Evolutionary conservation across 2,888 invertebrate species (phyloP).

Genomic region (Orchestes rusci): DNA sequence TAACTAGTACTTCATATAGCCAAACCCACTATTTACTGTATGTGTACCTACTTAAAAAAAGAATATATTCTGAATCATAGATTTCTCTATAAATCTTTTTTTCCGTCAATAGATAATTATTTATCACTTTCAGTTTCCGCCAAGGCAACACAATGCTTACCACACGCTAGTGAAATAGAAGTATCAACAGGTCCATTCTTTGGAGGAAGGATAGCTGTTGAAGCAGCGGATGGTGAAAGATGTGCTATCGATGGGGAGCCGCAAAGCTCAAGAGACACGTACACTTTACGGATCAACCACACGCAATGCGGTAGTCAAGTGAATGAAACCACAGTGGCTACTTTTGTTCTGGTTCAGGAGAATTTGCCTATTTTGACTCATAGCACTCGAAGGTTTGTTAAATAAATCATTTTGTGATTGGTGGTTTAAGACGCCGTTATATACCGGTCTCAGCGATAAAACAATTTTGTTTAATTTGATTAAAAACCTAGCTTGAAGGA

Average conservation of each 20-base stretch:
- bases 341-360: constrained; percentile 77
- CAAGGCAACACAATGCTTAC: constrained; percentile 69
- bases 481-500: too few species aligned
- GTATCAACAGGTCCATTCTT: constrained; percentile 77
- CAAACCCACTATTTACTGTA: too few species aligned
- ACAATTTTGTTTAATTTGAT: too few species aligned
- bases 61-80: too few species aligned
- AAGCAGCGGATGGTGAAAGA: constrained; percentile 62
- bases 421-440: too few species aligned
- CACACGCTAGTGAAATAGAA: constrained; percentile 74
- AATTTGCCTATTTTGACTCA: constrained; percentile 76
- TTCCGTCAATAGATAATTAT: too few species aligned
- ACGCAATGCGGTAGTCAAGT: constrained; percentile 57
- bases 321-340: constrained; percentile 72
- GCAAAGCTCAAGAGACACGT: constrained; percentile 63
- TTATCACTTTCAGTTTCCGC: constrained; percentile 67
- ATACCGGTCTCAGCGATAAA: too few species aligned
- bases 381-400: constrained; percentile 43
- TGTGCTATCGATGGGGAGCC: constrained; percentile 71
- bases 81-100: too few species aligned
- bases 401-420: too few species aligned
- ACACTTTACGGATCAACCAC: constrained; percentile 68
- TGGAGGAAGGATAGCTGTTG: constrained; percentile 69
- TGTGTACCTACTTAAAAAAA: too few species aligned
- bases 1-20: too few species aligned